These are phyloP conservation scores for Leptinotarsa defecta DNA, from an alignment of 1,140 invertebrate genomes.

Conservation along the genomic window DNA sequence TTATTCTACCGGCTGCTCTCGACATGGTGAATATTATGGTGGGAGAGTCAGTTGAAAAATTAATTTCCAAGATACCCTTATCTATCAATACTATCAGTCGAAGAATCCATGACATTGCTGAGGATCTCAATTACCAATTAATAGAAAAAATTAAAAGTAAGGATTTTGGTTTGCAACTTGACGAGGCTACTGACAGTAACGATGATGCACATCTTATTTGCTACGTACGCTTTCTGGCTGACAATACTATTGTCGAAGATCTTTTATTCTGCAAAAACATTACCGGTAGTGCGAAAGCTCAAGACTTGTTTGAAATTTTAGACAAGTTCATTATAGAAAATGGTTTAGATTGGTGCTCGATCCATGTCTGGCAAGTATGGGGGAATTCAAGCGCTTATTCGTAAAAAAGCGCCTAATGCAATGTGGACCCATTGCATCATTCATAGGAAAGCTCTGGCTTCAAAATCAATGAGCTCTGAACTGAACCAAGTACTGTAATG, in stretches of 20 bases:
- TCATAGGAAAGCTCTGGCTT: not conserved
- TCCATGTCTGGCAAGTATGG: constrained; percentile 41
- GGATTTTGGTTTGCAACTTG: constrained; percentile 29
- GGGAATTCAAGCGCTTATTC: constrained; percentile 23
- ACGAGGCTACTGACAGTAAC: constrained; percentile 42
- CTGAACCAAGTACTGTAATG: not conserved
- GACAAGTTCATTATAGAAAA: constrained; percentile 34
- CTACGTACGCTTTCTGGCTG: constrained; percentile 35
- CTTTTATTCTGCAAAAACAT: too few relatives aligned
- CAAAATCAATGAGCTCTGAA: not conserved
- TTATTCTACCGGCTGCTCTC: constrained; percentile 46
- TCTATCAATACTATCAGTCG: constrained; percentile 45
- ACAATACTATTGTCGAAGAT: too few relatives aligned
- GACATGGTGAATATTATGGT: constrained; percentile 46
- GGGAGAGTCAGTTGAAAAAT: constrained; percentile 33
- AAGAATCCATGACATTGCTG: constrained; percentile 27
- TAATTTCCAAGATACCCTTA: constrained; percentile 38
- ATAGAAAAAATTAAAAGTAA: constrained; percentile 37
- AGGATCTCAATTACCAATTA: constrained; percentile 39
- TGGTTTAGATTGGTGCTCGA: constrained; percentile 36
- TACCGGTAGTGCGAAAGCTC: too few relatives aligned
- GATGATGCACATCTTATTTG: constrained; percentile 36
- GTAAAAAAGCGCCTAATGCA: constrained; percentile 9
- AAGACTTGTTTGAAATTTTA: too few relatives aligned
- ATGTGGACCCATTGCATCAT: constrained; percentile 11